A percentile compares a stretch with the other conserved stretches of the same genome.
Conservation (phyloP, 1,140 invertebrate species). For the Zaprionus capensis region DNA sequence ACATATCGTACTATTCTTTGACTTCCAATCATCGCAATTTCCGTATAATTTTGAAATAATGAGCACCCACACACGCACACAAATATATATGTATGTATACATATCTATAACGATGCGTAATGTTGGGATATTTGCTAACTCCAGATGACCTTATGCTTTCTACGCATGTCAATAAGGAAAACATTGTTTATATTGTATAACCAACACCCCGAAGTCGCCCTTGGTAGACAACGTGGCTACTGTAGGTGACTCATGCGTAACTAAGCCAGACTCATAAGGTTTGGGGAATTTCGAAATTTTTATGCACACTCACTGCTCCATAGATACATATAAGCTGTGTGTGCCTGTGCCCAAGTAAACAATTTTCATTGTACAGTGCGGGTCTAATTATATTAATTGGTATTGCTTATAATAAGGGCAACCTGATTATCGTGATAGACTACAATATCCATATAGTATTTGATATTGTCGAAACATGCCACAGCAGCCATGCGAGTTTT, state of each 20-base stretch:
- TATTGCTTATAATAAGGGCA: constrained; percentile 18
- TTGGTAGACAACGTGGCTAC: constrained; percentile 19
- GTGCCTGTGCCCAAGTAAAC: neutral
- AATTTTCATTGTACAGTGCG: neutral
- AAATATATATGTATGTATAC: neutral
- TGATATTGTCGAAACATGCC: neutral
- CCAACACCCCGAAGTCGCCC: neutral
- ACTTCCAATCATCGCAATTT: neutral
- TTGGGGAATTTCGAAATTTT: neutral
- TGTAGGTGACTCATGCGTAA: constrained; percentile 8
- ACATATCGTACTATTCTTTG: neutral
- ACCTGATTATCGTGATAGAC: neutral
- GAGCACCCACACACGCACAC: neutral
- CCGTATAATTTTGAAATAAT: too few species aligned
- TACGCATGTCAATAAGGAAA: constrained; percentile 3
- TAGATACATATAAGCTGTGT: neutral
- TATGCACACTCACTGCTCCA: neutral
- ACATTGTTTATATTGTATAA: neutral
- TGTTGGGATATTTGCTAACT: neutral
- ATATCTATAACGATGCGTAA: constrained; percentile 12
- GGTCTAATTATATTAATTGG: constrained; percentile 29
- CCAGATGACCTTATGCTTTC: neutral
- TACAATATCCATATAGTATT: neutral
- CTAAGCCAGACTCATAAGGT: neutral
- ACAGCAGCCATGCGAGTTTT: neutral